Evolutionary conservation across 2,888 invertebrate species (phyloP), one percentile per base, ranked within the genome.

Genomic region (Xylocampa areola): DNA sequence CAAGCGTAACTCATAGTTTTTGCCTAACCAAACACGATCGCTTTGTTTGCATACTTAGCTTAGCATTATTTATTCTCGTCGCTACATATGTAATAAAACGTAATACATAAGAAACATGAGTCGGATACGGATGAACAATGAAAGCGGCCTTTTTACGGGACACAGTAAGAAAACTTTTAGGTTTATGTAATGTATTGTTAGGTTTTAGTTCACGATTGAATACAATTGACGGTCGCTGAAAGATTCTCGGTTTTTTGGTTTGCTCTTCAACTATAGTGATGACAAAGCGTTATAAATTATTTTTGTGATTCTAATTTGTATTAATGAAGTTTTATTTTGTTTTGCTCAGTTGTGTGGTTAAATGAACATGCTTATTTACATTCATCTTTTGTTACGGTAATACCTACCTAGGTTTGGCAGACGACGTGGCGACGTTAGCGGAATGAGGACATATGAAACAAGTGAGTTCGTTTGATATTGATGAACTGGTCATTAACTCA

Each of bases 51-150:
- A 62, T 59, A 59, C 66, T 50, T 58, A 52, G 17, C 40, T 39
- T 23, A 40, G 5, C 49, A 76, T 73, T 75, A 53, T 29, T 53
- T 69, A 72, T 76, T 75, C 62, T 37, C 45, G 14, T 37, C 62
- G 41, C 60, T 60, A 43, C 58, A 62, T 64, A n/a, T n/a, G n/a
- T n/a, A 76, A 68, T 73, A 71, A 66, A 71, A 60, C 65, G 74
- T 64, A 57, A 70, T 59, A 58, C 53, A 33, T 25, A 63, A 72
- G 72, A 77, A 65, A 67, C 75, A 74, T 63, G 75, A 51, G 50
- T 63, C 66, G 77, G 69, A 64, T 77, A 68, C 57, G 61, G 61
- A 67, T 66, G 60, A 69, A 64, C 69, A 64, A 76, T 77, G 78
- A 77, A 71, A 71, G 77, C 47, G 49, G 29, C 10, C 25, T 69